These are phyloP conservation scores for Eupithecia pulchellata DNA, from an alignment of 2,888 invertebrate genomes.

Conservation along the genomic window DNA sequence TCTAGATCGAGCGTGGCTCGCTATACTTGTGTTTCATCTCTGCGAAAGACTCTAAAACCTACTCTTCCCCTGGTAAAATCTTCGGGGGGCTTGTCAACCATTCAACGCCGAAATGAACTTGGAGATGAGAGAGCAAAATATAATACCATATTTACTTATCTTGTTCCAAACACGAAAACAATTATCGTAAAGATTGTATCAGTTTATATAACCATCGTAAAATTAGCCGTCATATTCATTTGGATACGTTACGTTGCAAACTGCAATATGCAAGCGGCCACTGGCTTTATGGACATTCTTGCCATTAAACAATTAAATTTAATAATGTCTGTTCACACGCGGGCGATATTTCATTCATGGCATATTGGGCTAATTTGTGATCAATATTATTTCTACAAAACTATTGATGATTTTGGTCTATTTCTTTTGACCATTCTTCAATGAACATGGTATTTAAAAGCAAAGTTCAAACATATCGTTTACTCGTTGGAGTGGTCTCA, in stretches of 20 bases:
- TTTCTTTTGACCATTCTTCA: neutral
- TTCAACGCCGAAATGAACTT: neutral
- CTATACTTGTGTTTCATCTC: neutral
- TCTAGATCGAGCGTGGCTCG: neutral
- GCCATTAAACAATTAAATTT: slow-evolving; percentile 5
- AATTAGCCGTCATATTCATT: slow-evolving; percentile 8
- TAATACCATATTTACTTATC: neutral
- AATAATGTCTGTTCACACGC: slow-evolving; percentile 3
- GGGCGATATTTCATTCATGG: neutral
- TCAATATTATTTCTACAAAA: neutral
- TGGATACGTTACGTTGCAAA: neutral
- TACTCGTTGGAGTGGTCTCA: slow-evolving; percentile 3
- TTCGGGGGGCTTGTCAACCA: neutral
- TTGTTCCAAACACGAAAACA: slow-evolving; percentile 3
- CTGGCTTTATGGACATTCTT: slow-evolving; percentile 8
- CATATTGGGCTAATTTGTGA: neutral
- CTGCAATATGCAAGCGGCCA: neutral
- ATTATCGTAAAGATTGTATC: slow-evolving; percentile 8
- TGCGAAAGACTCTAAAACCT: neutral
- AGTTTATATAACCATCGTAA: neutral
- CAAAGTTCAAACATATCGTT: slow-evolving; percentile 9
- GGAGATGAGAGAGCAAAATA: neutral
- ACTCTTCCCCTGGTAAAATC: neutral
- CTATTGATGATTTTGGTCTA: neutral
- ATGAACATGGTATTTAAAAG: neutral